Evolutionary conservation across 1,140 invertebrate species (phyloP), one percentile per base, ranked within the genome.

Genomic region (Drosophila equinoxialis): DNA sequence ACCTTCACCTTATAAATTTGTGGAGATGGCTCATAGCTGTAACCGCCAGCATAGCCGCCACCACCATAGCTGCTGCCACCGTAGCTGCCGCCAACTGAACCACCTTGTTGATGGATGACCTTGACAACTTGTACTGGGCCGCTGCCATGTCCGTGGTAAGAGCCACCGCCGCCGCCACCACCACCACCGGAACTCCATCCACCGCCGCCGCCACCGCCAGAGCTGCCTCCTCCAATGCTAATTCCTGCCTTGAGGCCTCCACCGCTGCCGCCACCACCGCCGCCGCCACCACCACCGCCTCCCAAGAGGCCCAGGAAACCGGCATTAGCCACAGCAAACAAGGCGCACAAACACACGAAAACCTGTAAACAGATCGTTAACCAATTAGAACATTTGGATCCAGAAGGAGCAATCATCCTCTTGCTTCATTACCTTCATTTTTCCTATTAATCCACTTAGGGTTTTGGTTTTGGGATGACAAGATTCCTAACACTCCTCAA

Each of bases 1-100:
- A 89, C 84, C 65, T 89, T 89, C 26, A 90, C 86, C 37, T 90
- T 90, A 72, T 79, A 81, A 23, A 90, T 74, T 68, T 84, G 80
- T 30, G 83, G 77, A 14, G 77, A 65, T 20, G 79, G 74, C 20
- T 81, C 87, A 41, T 82, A 77, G 14, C 75, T 58, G 37, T 77
- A 74, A 58, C 73, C 79, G 33, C 81, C 80, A 33, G 68, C 79
- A 41, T 64, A 61, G 39, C 42, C 59, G 6, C 76, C 77, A 30
- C 30, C 30, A 6, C 72, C 71, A 51, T 65, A 48, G 39, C 17
- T 55, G 45, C 42, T 54, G 6, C 76, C 77, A 7, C 72, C 71
- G 51, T 65, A 48, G 37, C 17, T 55, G 13, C 39, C 45, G 14
- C 74, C 70, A 23, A 33, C 33, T 11, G 39, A 59, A 37, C 77